Base-by-base conservation (phyloP, 1,140 invertebrate genomes). In the Cotesia glomerata region DNA sequence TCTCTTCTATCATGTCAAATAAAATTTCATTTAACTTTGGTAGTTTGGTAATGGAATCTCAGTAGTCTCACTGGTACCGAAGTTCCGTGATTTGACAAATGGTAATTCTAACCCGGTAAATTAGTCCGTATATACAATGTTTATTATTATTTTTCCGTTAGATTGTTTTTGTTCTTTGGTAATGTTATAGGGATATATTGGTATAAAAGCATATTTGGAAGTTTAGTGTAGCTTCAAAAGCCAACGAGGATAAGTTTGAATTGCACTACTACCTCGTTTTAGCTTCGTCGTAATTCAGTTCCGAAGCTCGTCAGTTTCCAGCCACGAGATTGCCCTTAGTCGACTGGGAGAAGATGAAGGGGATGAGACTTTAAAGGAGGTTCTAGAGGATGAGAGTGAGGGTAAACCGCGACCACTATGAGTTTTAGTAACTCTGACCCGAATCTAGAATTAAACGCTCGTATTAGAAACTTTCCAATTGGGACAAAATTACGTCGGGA, bases 271-370 rank as follows among this genome's bases (percentile, higher is more conserved):
- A 58, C 65, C 49, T 54, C 65, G 18, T 67, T 67, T 67, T 54
- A 67, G 49, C 65, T 54, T 54, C 36, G 8, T 52, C 39, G 65
- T 67, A 67, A 67, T 67, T 67, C 65, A 67, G 65, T 67, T 67
- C 49, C 65, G 49, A 54, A 67, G 65, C 65, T 67, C 65, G 65
- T 51, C 49, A 54, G 65, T 67, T 52, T 26, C 65, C 65, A 67
- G 65, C 65, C 65, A 67, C 65, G 65, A 67, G 65, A 67, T 67
- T 67, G 45, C 65, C 65, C 65, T 54, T 54, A 49, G 62, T 49
- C 14, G 3, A 52, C 45, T 18, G 18, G 34, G 65, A 5, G 18
- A 67, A 5, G 18, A 67, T 52, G 51, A 54, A 67, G 26, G 65
- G 39, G 49, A n/a, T 49, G 16, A 51, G 65, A 52, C 49, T 54